These are phyloP conservation scores for Ornithoptera priamus DNA, from an alignment of 2,888 invertebrate species.

Conservation along the genomic window DNA sequence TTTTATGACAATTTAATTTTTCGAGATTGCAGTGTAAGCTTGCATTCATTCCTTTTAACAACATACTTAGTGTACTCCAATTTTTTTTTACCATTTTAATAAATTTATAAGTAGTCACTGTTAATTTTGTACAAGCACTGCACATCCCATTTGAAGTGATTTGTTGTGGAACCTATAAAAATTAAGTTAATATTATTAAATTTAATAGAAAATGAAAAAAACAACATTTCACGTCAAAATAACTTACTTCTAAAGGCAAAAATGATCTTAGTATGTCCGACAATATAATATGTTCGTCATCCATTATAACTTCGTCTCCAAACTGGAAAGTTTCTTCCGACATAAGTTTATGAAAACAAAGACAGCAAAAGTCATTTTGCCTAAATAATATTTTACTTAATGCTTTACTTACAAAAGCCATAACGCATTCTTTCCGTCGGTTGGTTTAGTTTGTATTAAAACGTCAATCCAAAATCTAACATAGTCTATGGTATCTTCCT, in stretches of 20 bases:
- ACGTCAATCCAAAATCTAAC: not conserved
- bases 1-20: not conserved
- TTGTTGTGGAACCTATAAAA: constrained; percentile 1
- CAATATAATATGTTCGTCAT: constrained; percentile 2
- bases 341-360: constrained; percentile 1
- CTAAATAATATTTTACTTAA: constrained; percentile 5
- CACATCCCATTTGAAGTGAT: not conserved
- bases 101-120: not conserved
- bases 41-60: not conserved
- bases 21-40: not conserved
- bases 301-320: constrained; percentile 5
- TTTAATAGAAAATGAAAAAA: not conserved
- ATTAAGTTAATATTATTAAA: not conserved
- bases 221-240: not conserved
- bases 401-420: not conserved
- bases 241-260: constrained; percentile 1
- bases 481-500: not conserved
- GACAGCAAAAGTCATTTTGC: constrained; percentile 4
- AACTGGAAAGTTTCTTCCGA: not conserved
- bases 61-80: not conserved
- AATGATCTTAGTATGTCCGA: not conserved
- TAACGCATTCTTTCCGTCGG: not conserved
- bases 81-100: constrained; percentile 7
- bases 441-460: not conserved
- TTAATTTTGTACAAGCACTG: not conserved